Evolutionary conservation across 2,888 invertebrate species (phyloP), one percentile per base, ranked within the genome.

Genomic region (Drosophila phalerata): DNA sequence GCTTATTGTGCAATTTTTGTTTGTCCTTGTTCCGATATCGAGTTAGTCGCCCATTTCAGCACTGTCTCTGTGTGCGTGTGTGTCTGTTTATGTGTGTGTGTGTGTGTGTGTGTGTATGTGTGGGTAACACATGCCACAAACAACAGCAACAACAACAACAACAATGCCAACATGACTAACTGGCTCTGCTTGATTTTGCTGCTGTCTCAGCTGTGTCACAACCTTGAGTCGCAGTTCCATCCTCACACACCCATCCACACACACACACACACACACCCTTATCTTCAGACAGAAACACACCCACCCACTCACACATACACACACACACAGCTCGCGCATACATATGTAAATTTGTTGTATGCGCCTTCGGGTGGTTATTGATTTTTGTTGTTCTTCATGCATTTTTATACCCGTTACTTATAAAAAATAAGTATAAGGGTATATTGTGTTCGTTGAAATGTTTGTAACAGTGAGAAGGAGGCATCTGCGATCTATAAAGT

Each of bases 321-420:
- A 28, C 28, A 28, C 4, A 28, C 25, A 25, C 25, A 19, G 49
- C 60, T 34, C 13, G 25, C 37, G 2, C 51, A 32, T 61, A 70
- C 51, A 32, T 66, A 70, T 65, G 66, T 58, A 69, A 60, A 53
- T 67, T 55, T 30, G 2, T 37, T 37, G 5, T 34, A 13, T 49
- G 53, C 63, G 69, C 73, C 73, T 81, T 77, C 52, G 85, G 79
- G 79, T 85, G 72, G 85, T 79, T 89, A 89, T 89, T 84, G 89
- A 84, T 84, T 88, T 85, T 85, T 79, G 58, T 68, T 70, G 77
- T 56, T 71, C 43, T 42, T 58, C 47, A 47, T 68, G 49, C 25
- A 49, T 43, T 60, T 65, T 67, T 56, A n/a, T n/a, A n/a, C n/a
- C n/a, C n/a, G n/a, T n/a, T n/a, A n/a, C n/a, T n/a, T n/a, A n/a